Evolutionary conservation across 30 jellyfish, hydroid and myxozoan genomes (phyloP).

Genomic region (Cassiopea andromeda): DNA sequence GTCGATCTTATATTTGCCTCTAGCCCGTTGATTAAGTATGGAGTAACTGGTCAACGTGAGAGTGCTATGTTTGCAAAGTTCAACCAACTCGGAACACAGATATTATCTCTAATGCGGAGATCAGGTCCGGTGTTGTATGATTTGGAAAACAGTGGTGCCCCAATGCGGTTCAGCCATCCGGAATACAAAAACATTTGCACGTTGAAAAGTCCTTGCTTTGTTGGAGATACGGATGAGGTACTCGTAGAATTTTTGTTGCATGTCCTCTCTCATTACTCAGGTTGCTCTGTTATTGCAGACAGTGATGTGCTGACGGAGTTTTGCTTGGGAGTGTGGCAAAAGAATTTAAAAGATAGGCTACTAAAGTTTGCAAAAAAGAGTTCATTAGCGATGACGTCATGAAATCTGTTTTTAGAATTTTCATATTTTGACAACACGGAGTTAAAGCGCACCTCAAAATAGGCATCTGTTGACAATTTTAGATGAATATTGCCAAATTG

Average conservation of each 20-base stretch:
- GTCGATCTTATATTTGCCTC: not conserved
- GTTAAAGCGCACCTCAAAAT: too few species aligned
- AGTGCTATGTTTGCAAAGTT: constrained; percentile 96
- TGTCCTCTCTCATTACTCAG: too few species aligned
- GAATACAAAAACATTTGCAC: constrained; percentile 85
- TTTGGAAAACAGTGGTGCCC: constrained; percentile 35
- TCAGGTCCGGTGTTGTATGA: constrained; percentile 82
- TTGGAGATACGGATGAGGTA: constrained; percentile 95
- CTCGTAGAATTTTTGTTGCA: not conserved
- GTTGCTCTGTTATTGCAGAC: too few species aligned
- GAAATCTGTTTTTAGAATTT: too few species aligned
- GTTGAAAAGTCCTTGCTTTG: constrained; percentile 90
- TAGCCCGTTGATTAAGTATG: constrained; percentile 60
- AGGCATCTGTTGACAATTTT: too few species aligned
- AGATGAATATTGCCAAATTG: too few species aligned
- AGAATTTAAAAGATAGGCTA: too few species aligned
- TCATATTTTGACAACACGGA: too few species aligned
- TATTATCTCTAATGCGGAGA: constrained; percentile 77
- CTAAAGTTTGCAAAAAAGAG: too few species aligned
- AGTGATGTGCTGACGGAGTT: too few species aligned
- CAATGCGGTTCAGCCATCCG: constrained; percentile 56
- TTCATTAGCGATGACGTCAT: too few species aligned
- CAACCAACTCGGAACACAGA: constrained; percentile 75
- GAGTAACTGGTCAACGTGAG: constrained; percentile 50
- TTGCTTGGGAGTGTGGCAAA: too few species aligned